phyloP scores from a whole-genome alignment of 2,113 vertebrate genomes.

The Salvelinus namaycush region DNA sequence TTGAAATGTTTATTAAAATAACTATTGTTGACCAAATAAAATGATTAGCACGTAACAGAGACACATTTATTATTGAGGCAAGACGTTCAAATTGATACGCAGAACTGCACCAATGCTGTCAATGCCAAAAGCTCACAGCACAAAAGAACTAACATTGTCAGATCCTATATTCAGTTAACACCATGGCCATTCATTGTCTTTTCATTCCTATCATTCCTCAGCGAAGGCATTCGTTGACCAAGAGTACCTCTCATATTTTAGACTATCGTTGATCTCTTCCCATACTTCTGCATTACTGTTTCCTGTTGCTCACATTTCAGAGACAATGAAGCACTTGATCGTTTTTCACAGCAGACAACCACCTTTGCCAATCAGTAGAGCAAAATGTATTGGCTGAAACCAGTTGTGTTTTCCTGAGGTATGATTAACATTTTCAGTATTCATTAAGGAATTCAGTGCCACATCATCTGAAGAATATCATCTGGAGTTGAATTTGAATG shows the following conservation, averaged over 20 bases:
- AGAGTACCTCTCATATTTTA: not conserved
- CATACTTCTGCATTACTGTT: not conserved
- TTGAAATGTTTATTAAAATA: too few species aligned
- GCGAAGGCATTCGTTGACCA: too few species aligned
- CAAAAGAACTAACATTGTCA: too few species aligned
- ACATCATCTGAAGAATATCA: too few species aligned
- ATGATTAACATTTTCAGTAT: not conserved
- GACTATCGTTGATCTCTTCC: not conserved
- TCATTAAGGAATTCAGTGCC: not conserved
- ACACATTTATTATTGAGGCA: too few species aligned
- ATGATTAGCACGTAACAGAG: too few species aligned
- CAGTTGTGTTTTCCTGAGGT: not conserved
- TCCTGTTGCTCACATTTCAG: not conserved
- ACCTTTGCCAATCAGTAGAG: not conserved
- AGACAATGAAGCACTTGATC: slow-evolving; percentile 2
- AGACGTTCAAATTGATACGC: too few species aligned
- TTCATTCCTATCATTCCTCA: not conserved
- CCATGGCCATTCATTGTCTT: not conserved
- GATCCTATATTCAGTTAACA: not conserved
- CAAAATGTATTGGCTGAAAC: not conserved
- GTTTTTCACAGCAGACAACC: too few species aligned
- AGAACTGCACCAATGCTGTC: too few species aligned
- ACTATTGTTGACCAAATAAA: too few species aligned
- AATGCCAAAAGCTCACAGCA: too few species aligned
- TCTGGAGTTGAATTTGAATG: too few species aligned